Conservation (phyloP, 2,888 invertebrate species). For the Cerastis leucographa region DNA sequence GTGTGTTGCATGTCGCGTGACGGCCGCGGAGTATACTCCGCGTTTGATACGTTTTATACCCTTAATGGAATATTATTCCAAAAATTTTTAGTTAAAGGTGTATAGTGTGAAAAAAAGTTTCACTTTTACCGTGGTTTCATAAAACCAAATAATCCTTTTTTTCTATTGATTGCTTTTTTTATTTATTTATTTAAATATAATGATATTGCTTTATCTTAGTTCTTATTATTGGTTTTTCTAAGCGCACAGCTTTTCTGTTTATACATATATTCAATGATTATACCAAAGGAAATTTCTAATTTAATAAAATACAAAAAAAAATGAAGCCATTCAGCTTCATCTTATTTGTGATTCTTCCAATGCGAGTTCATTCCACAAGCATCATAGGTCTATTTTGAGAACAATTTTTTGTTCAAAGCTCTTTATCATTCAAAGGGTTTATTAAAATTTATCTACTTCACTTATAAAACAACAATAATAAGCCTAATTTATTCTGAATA, state of each 20-base stretch:
- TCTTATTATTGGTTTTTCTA: background rate
- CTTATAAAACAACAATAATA: background rate
- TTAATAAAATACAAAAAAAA: too few species aligned
- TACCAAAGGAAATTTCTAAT: too few species aligned
- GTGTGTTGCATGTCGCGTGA: too few species aligned
- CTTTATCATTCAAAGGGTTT: background rate
- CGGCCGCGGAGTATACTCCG: too few species aligned
- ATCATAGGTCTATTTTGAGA: background rate
- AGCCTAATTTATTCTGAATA: background rate
- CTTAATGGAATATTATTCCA: too few species aligned
- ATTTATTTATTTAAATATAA: background rate
- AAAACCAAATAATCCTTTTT: too few species aligned
- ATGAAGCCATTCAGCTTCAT: too few species aligned
- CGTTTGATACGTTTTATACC: too few species aligned
- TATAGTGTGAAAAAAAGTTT: too few species aligned
- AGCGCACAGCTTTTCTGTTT: background rate
- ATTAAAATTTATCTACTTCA: background rate
- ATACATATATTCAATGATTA: background rate
- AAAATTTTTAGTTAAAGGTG: too few species aligned
- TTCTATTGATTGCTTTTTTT: too few species aligned
- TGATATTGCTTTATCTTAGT: background rate
- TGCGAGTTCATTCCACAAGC: background rate
- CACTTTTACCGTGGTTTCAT: too few species aligned
- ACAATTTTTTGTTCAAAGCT: background rate
- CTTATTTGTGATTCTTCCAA: background rate